These are phyloP conservation scores for Microcebus ravelobensis DNA, from an alignment of 2,113 vertebrate genomes.

Conservation along the genomic window DNA sequence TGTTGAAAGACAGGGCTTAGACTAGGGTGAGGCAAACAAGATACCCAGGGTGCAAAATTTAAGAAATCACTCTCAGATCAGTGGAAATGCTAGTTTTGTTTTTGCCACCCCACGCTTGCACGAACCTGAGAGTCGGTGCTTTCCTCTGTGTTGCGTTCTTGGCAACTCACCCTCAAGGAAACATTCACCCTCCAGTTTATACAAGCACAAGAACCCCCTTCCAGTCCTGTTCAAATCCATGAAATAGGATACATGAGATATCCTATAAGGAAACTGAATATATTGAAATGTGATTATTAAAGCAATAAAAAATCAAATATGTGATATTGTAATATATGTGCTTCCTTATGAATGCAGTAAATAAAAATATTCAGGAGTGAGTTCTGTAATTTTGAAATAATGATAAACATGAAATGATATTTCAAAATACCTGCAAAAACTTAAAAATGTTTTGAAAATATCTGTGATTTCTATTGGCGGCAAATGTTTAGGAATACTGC, in stretches of 20 bases:
- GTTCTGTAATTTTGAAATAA: neutral
- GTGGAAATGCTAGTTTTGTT: neutral
- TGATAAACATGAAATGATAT: neutral
- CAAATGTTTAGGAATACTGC: neutral
- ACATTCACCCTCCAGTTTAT: neutral
- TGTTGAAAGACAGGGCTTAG: neutral
- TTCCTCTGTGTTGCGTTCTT: too few relatives aligned
- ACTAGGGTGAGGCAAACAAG: neutral
- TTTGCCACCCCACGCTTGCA: rapidly evolving
- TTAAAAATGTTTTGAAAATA: neutral
- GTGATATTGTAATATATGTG: neutral
- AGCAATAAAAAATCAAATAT: neutral
- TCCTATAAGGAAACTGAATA: neutral
- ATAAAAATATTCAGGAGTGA: neutral
- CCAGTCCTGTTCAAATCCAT: neutral
- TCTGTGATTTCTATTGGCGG: neutral
- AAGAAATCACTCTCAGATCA: neutral
- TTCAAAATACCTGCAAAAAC: neutral
- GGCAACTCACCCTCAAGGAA: neutral
- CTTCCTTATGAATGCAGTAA: neutral
- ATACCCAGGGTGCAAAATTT: neutral
- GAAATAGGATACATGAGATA: neutral
- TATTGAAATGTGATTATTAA: neutral
- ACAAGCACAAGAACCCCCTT: neutral
- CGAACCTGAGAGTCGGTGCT: neutral